Percentiles rank a stretch among this genome's conserved stretches.
These are phyloP conservation scores for Neodiprion lecontei DNA, from an alignment of 1,140 invertebrate genomes.

Conservation along the genomic window DNA sequence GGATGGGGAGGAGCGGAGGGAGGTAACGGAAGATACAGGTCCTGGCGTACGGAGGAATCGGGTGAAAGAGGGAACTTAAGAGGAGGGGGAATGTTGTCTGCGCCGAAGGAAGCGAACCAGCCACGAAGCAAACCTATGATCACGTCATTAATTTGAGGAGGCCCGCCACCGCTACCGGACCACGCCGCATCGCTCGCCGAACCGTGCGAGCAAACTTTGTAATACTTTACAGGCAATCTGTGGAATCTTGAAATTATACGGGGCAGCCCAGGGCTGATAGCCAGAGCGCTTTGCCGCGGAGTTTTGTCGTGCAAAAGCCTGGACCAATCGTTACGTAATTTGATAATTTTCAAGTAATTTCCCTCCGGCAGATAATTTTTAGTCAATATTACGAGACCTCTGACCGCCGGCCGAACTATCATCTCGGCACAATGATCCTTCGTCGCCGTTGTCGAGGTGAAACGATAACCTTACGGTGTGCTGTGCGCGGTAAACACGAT, in stretches of 20 bases:
- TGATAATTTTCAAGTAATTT: neutral
- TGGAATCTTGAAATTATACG: slow-evolving; percentile 5
- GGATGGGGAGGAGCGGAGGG: slow-evolving; percentile 10
- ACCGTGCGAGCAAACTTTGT: slow-evolving; percentile 6
- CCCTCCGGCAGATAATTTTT: neutral
- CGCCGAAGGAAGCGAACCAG: slow-evolving; percentile 41
- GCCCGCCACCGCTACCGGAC: slow-evolving; percentile 54
- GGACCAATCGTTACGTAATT: neutral
- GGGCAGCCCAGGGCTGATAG: neutral
- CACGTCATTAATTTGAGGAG: slow-evolving; percentile 61
- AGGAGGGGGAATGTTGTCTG: slow-evolving; percentile 39
- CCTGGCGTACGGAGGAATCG: slow-evolving; percentile 18
- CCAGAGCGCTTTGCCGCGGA: neutral
- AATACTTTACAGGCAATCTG: slow-evolving; percentile 4
- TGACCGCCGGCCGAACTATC: neutral
- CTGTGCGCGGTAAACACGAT: no score
- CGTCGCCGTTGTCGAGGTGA: no score
- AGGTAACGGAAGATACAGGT: slow-evolving; percentile 12
- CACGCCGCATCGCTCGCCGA: slow-evolving; percentile 34
- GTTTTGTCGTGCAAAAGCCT: neutral
- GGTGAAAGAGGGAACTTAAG: neutral
- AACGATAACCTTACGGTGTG: no score
- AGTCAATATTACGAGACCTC: neutral
- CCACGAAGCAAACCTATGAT: slow-evolving; percentile 51
- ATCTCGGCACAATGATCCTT: no score